Conservation (phyloP, 2,888 invertebrate genomes). For the Hemithea aestivaria region DNA sequence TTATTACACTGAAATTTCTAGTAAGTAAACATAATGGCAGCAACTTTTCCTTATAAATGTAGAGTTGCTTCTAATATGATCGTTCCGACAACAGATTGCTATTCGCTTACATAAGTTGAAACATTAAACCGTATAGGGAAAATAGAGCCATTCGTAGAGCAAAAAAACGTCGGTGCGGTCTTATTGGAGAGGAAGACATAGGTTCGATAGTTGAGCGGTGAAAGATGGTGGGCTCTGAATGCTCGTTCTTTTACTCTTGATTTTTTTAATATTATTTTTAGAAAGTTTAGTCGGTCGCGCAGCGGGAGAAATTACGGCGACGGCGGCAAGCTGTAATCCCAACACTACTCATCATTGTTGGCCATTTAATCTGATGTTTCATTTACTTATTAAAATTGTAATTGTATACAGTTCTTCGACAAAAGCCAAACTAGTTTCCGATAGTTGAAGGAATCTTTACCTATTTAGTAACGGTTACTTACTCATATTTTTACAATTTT, state of each 20-base stretch:
- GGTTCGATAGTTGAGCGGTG: conserved; percentile 68
- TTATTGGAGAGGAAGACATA: conserved; percentile 41
- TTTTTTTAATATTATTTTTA: conserved; percentile 71
- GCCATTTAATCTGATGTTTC: conserved; percentile 55
- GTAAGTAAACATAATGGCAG: conserved; percentile 36
- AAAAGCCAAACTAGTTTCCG: conserved; percentile 7
- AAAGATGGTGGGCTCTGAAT: conserved; percentile 72
- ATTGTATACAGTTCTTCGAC: conserved; percentile 15
- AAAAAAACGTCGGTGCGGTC: conserved; percentile 37
- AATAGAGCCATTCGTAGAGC: conserved; percentile 12
- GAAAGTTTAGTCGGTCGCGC: conserved; percentile 74
- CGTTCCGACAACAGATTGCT: conserved; percentile 6
- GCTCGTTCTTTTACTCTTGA: conserved; percentile 68
- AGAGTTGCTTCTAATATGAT: too few species aligned
- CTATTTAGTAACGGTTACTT: conserved; percentile 13
- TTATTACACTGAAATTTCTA: conserved; percentile 39
- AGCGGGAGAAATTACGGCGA: conserved; percentile 71
- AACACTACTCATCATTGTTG: conserved; percentile 62
- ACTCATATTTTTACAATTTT: conserved; percentile 6
- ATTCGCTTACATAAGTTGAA: conserved; percentile 22
- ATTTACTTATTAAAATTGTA: conserved; percentile 30
- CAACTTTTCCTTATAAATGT: conserved; percentile 30
- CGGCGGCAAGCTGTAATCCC: conserved; percentile 59
- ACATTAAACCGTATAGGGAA: conserved; percentile 17
- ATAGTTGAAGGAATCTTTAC: conserved; percentile 9